Conservation (phyloP, 2,113 vertebrate genomes). For the Labeo catla region DNA sequence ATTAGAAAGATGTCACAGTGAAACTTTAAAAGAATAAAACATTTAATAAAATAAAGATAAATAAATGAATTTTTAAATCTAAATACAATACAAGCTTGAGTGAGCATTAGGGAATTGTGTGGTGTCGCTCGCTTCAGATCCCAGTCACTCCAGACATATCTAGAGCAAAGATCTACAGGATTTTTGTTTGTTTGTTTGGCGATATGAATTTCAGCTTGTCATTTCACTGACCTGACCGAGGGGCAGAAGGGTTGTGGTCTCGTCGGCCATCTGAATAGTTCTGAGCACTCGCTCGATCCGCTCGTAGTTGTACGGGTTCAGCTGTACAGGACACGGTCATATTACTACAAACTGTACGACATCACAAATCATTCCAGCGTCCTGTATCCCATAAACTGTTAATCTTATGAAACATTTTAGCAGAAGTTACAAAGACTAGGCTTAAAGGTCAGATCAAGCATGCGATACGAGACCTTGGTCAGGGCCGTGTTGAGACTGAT, state of each 20-base stretch:
- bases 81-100: too few relatives aligned
- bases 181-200: too few relatives aligned
- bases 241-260: slow-evolving; percentile 79
- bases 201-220: too few relatives aligned
- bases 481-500: slow-evolving; percentile 83
- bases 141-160: too few relatives aligned
- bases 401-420: not conserved
- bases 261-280: slow-evolving; percentile 86
- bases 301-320: slow-evolving; percentile 96
- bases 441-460: not conserved
- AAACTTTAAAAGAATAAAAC: too few relatives aligned
- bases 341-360: not conserved
- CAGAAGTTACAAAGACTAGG: not conserved
- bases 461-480: slow-evolving; percentile 78
- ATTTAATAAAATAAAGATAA: too few relatives aligned
- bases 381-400: not conserved
- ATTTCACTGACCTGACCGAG: slow-evolving; percentile 80
- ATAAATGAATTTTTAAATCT: too few relatives aligned
- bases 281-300: slow-evolving; percentile 87
- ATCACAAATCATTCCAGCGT: not conserved
- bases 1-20: not conserved
- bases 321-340: slow-evolving; percentile 70
- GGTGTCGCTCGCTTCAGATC: too few relatives aligned
- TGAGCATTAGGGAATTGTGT: too few relatives aligned
- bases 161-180: too few relatives aligned